Evolutionary conservation across 2,797 vertebrate species (phyloP).

Genomic region (Valencia hispanica): DNA sequence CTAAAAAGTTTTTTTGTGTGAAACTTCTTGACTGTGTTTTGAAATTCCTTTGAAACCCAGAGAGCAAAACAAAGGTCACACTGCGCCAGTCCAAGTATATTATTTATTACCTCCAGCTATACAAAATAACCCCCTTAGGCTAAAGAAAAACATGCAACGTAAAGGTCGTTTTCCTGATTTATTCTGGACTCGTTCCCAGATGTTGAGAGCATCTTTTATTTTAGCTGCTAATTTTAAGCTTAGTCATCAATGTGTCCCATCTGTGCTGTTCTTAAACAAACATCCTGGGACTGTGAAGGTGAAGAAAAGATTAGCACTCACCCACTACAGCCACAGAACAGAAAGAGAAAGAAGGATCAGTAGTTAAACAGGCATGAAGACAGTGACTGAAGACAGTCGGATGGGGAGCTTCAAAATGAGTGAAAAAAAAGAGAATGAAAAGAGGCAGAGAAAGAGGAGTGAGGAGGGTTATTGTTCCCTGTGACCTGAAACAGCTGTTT

Average conservation of each 20-base stretch:
- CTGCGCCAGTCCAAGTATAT: background rate
- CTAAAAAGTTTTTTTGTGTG: background rate
- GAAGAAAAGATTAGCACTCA: constrained; percentile 65
- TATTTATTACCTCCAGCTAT: constrained; percentile 15
- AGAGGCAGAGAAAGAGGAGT: constrained; percentile 41
- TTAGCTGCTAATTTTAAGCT: constrained; percentile 61
- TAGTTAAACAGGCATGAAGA: constrained; percentile 35
- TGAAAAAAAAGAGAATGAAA: constrained; percentile 34
- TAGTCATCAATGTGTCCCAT: constrained; percentile 80
- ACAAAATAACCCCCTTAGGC: constrained; percentile 20
- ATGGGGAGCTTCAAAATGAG: constrained; percentile 45
- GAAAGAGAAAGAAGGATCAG: constrained; percentile 37
- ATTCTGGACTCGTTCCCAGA: constrained; percentile 74
- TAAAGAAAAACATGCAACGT: constrained; percentile 34
- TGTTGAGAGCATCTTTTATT: constrained; percentile 73
- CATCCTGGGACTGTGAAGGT: constrained; percentile 74
- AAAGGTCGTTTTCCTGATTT: constrained; percentile 72
- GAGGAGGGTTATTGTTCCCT: constrained; percentile 73
- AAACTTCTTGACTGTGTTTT: background rate
- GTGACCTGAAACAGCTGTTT: constrained; percentile 83
- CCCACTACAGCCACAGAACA: constrained; percentile 47
- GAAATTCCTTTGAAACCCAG: background rate
- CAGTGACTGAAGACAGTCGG: constrained; percentile 60
- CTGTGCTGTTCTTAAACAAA: constrained; percentile 69
- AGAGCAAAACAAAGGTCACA: background rate